Evolutionary conservation across 2,797 vertebrate genomes (phyloP).

Genomic region (Apogon hyalosoma): DNA sequence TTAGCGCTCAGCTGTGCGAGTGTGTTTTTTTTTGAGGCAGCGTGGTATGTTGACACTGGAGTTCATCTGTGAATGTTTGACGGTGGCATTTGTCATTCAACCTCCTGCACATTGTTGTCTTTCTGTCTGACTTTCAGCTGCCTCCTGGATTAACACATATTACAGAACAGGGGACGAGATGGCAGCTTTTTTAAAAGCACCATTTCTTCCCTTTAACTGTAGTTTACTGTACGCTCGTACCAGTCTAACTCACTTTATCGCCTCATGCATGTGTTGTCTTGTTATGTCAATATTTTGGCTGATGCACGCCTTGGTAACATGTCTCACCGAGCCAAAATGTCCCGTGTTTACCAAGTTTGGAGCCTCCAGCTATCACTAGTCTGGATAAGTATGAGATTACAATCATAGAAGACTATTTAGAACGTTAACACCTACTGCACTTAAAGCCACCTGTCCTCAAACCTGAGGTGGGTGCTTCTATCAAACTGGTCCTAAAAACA

Average conservation of each 20-base stretch:
- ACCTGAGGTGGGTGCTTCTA: too few species aligned
- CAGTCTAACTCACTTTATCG: neutral
- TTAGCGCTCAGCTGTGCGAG: conserved; percentile 62
- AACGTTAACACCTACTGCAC: neutral
- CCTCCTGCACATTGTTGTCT: conserved; percentile 17
- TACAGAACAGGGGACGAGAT: conserved; percentile 15
- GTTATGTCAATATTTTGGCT: conserved; percentile 30
- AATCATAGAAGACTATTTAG: neutral
- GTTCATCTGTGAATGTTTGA: conserved; percentile 31
- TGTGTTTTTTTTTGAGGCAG: conserved; percentile 18
- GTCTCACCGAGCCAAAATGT: conserved; percentile 8
- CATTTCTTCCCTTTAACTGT: neutral
- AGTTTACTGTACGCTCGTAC: neutral
- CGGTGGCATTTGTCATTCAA: conserved; percentile 47
- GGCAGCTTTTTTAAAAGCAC: conserved; percentile 1
- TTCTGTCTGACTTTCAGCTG: conserved; percentile 29
- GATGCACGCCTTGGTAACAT: conserved; percentile 20
- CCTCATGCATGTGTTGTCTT: neutral
- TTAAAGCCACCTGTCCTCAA: too few species aligned
- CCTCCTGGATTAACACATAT: conserved; percentile 49
- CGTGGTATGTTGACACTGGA: conserved; percentile 23
- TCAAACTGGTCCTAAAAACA: too few species aligned
- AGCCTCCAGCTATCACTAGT: neutral
- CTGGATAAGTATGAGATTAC: neutral
- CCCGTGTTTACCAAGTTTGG: neutral